A percentile compares a stretch with the other conserved stretches of the same genome.
Evolutionary conservation across 2,888 invertebrate genomes (phyloP).

Genomic region (Odontocolon sp.): DNA sequence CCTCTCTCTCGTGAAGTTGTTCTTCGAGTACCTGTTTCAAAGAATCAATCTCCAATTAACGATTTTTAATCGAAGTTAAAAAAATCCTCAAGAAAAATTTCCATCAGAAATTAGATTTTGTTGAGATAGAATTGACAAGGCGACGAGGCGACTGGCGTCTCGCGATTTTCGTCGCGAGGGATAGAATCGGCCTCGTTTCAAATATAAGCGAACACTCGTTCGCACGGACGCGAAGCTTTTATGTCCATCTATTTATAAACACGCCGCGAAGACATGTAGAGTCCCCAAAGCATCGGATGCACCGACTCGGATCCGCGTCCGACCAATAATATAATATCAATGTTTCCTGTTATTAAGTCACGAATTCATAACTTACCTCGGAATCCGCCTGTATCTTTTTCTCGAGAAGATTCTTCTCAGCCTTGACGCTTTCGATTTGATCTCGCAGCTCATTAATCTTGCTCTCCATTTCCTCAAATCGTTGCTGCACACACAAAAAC

Average conservation of each 20-base stretch:
- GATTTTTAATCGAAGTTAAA: too few relatives aligned
- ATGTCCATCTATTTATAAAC: constrained; percentile 58
- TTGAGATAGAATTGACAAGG: not conserved
- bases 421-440: constrained; percentile 76
- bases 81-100: too few relatives aligned
- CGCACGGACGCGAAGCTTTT: constrained; percentile 41
- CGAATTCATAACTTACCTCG: constrained; percentile 68
- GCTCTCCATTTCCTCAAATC: constrained; percentile 79
- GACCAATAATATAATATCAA: not conserved
- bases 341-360: not conserved
- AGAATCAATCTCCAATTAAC: constrained; percentile 1
- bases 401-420: constrained; percentile 76
- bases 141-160: not conserved
- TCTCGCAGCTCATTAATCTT: constrained; percentile 78
- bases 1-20: constrained; percentile 76
- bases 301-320: not conserved
- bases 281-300: constrained; percentile 29
- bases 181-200: constrained; percentile 38
- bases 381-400: constrained; percentile 76
- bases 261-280: constrained; percentile 22
- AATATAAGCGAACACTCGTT: constrained; percentile 45
- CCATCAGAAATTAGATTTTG: not conserved
- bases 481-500: constrained; percentile 77
- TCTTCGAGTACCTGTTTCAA: constrained; percentile 74
- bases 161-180: not conserved